Evolutionary conservation across 1,140 invertebrate genomes (phyloP), one percentile per base, ranked within the genome.

Genomic region (Macrotrachela quadricornifera): DNA sequence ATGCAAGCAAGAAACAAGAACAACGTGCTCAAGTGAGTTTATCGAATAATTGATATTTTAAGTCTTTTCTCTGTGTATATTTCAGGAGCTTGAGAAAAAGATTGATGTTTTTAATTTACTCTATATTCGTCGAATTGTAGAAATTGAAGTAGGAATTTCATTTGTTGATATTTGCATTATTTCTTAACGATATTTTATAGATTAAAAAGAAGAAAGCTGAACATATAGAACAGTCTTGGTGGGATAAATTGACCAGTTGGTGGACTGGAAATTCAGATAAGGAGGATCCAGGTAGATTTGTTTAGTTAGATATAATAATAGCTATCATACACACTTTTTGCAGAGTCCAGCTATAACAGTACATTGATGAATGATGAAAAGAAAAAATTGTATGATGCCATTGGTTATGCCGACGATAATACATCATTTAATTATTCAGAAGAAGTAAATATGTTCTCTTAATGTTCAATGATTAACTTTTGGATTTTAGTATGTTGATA

Each of bases 101-200:
- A 18, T 54, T 14, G 53, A 54, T 46, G 53, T 54, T 1, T 54
- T 54, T 18, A 54, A 54, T 42, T 43, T 54, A 17, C 44, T 54
- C 11, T 30, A 49, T 10, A 46, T 46, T 15, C 39, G 39, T 40
- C 45, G 45, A 17, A 44, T 38, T 45, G 53, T 46, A 30, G 53
- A 54, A 46, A 44, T 54, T 43, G 39, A 54, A 42, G 47, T 49
- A 50, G 12, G 2, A 37, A 16, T 43, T 18, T 15, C 10, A 3
- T 14, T 40, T 15, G 0, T 21, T 6, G 1, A 21, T 18, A 47
- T 18, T 15, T 11, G 3, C 39, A 38, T 30, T 30, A 8, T 30
- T 30, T 30, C 21, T 30, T 30, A 30, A 30, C 8, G 3, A 30
- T 30, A 4, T 30, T 30, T 30, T 30, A 8, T 30, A 30, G 21